These are phyloP conservation scores for Platichthys stellatus DNA, from an alignment of 2,113 vertebrate species.

Conservation along the genomic window DNA sequence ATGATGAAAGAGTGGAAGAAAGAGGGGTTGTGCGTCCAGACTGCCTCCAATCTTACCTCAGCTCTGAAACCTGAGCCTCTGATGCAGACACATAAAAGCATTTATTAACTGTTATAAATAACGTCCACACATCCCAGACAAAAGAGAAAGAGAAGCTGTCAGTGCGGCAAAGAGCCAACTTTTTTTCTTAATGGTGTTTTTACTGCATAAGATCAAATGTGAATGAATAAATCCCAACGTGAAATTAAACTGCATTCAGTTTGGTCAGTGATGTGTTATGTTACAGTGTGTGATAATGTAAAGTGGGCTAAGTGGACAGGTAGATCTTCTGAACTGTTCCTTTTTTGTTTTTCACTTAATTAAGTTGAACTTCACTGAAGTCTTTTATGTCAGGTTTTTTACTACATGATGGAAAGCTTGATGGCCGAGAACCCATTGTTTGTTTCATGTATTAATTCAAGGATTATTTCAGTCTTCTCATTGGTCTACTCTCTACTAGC, in stretches of 20 bases:
- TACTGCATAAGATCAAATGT: neutral
- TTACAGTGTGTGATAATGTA: neutral
- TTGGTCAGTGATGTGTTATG: neutral
- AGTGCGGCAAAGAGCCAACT: neutral
- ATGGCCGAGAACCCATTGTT: too few species aligned
- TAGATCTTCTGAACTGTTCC: too few species aligned
- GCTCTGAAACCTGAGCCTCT: slow-evolving; percentile 51
- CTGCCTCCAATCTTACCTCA: slow-evolving; percentile 47
- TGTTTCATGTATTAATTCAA: too few species aligned
- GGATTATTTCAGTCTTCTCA: too few species aligned
- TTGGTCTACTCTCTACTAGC: too few species aligned
- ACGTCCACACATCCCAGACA: slow-evolving; percentile 27
- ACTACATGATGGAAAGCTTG: too few species aligned
- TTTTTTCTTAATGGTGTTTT: neutral
- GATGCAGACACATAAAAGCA: slow-evolving; percentile 42
- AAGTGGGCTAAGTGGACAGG: neutral
- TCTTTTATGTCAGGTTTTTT: too few species aligned
- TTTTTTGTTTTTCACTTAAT: too few species aligned
- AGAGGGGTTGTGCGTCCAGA: slow-evolving; percentile 34
- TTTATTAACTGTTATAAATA: slow-evolving; percentile 53
- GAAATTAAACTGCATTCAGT: neutral
- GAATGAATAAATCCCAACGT: neutral
- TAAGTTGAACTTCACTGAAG: too few species aligned
- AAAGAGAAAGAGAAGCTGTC: slow-evolving; percentile 1
- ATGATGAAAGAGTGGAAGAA: slow-evolving; percentile 17